Percentiles rank a stretch among this genome's conserved stretches.
These are phyloP conservation scores for Apamea anceps DNA, from an alignment of 2,888 invertebrate species.

Conservation along the genomic window DNA sequence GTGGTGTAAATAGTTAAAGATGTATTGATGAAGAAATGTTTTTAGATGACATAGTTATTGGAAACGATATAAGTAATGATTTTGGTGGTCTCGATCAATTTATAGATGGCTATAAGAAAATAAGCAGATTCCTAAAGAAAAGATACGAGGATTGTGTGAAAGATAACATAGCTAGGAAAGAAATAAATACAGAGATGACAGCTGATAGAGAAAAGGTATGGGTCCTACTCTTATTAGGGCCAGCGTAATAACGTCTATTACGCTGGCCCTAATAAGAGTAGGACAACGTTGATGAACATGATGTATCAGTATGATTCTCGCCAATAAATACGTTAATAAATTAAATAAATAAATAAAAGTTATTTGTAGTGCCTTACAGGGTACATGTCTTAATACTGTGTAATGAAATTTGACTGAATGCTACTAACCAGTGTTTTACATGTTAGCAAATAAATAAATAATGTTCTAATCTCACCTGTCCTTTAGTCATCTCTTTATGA, in stretches of 20 bases:
- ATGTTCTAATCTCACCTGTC: neutral
- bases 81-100: neutral
- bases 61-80: neutral
- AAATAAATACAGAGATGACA: neutral
- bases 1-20: neutral
- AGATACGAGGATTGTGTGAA: too few relatives aligned
- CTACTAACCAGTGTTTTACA: too few relatives aligned
- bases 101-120: rapidly evolving
- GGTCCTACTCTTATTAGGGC: too few relatives aligned
- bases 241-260: too few relatives aligned
- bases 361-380: too few relatives aligned
- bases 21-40: neutral
- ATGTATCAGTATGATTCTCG: neutral
- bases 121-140: too few relatives aligned
- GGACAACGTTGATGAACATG: neutral
- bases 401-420: too few relatives aligned
- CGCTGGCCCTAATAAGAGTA: neutral
- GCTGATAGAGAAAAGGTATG: neutral
- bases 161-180: neutral
- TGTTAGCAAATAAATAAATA: too few relatives aligned
- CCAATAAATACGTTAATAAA: neutral
- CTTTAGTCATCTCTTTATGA: neutral
- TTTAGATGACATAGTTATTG: neutral
- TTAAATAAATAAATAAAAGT: too few relatives aligned
- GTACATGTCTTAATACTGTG: too few relatives aligned